Conservation (phyloP, 1,140 invertebrate genomes). For the Campoletis sonorensis region DNA sequence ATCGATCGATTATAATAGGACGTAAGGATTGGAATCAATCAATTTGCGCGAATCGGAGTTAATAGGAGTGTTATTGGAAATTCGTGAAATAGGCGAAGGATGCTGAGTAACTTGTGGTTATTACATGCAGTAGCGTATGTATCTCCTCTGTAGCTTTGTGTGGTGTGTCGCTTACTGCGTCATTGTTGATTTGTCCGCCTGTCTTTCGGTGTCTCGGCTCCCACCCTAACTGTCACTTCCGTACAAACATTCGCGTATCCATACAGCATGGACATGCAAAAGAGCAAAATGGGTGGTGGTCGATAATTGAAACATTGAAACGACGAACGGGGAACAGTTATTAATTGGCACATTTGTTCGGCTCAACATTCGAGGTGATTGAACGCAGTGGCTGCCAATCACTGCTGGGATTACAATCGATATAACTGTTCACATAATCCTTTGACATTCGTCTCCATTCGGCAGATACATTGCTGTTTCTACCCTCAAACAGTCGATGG, state of each 20-base stretch:
- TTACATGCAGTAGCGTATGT: background rate
- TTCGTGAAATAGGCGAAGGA: background rate
- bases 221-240: too few species aligned
- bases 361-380: background rate
- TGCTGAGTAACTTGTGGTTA: background rate
- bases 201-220: background rate
- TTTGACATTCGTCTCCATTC: background rate
- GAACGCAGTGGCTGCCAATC: background rate
- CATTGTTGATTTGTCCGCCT: background rate
- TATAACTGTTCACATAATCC: background rate
- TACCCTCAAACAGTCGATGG: too few species aligned
- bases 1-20: background rate
- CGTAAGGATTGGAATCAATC: background rate
- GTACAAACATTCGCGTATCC: too few species aligned
- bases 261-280: background rate
- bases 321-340: background rate
- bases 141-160: background rate
- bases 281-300: background rate
- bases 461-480: too few species aligned
- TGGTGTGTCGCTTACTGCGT: background rate
- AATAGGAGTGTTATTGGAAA: slow-evolving; percentile 8
- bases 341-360: background rate
- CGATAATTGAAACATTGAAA: background rate
- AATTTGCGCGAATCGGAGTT: background rate
- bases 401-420: background rate